Conservation (phyloP, 2,888 invertebrate species). For the Hermodice carunculata region DNA sequence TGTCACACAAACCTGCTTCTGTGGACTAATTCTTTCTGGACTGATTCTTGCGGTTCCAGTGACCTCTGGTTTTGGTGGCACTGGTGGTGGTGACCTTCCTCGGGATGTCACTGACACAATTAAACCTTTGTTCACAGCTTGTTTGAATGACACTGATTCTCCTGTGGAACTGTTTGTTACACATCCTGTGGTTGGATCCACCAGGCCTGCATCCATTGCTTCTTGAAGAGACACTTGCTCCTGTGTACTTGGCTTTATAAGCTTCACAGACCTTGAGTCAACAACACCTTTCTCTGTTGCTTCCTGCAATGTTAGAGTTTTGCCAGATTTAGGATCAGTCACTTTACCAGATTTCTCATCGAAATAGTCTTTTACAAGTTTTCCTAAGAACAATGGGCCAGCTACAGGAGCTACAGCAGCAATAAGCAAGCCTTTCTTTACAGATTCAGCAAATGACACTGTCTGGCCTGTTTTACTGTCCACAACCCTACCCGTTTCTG, state of each 20-base stretch:
- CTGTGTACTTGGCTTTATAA: constrained; percentile 74
- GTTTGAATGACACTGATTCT: constrained; percentile 82
- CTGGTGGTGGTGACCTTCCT: constrained; percentile 1
- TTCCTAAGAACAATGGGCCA: constrained; percentile 1
- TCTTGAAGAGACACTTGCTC: constrained; percentile 73
- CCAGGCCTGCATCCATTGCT: constrained; percentile 71
- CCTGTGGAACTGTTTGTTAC: constrained; percentile 69
- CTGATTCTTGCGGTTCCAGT: constrained; percentile 7
- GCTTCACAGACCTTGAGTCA: constrained; percentile 39
- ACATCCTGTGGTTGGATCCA: constrained; percentile 75
- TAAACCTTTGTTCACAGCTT: constrained; percentile 74
- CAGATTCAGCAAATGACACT: constrained; percentile 39
- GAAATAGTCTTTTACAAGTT: constrained; percentile 14
- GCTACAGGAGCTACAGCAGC: constrained; percentile 14
- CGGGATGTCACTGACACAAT: constrained; percentile 9
- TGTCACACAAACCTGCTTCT: too few species aligned
- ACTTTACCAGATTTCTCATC: constrained; percentile 71
- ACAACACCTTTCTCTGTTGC: constrained; percentile 50
- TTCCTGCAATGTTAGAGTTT: constrained; percentile 67
- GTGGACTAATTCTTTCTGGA: constrained; percentile 6
- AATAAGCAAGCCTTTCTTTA: constrained; percentile 32
- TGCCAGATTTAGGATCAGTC: constrained; percentile 67
- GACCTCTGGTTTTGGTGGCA: too few species aligned
- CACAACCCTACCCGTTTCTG: constrained; percentile 55
- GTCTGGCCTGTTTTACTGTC: constrained; percentile 33